phyloP scores from a whole-genome alignment of 2,797 vertebrate genomes.

The Iguana delicatissima region DNA sequence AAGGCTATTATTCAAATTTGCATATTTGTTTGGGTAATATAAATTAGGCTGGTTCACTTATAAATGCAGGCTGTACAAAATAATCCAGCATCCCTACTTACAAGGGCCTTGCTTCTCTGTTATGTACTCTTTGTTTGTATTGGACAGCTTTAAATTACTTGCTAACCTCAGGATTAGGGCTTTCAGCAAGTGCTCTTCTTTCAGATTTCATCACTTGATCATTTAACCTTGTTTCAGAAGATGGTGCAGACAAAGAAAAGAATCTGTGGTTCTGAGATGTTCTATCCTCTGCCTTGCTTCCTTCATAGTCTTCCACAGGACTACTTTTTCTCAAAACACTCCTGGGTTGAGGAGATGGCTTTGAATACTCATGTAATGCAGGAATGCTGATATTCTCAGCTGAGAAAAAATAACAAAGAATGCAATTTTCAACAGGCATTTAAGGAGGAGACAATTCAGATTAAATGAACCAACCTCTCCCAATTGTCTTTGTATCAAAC shows the following conservation, averaged over 20 bases:
- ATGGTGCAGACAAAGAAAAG: conserved; percentile 70
- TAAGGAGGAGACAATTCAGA: neutral
- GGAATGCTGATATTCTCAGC: conserved; percentile 57
- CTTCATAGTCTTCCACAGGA: conserved; percentile 64
- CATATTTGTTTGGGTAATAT: neutral
- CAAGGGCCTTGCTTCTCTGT: neutral
- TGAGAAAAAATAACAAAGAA: conserved; percentile 51
- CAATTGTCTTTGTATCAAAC: neutral
- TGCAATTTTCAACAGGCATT: conserved; percentile 7
- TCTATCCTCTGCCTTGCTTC: conserved; percentile 54
- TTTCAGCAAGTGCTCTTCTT: conserved; percentile 55
- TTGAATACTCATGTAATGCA: conserved; percentile 70
- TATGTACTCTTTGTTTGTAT: neutral
- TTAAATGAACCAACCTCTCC: neutral
- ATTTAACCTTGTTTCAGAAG: conserved; percentile 67
- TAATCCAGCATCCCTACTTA: neutral
- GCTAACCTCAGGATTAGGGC: conserved; percentile 72
- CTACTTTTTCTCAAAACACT: conserved; percentile 67
- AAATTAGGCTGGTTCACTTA: neutral
- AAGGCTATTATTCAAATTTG: neutral
- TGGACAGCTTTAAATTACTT: neutral
- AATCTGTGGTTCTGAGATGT: conserved; percentile 64
- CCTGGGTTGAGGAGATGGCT: conserved; percentile 82
- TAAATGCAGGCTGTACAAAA: neutral
- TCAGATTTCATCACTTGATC: conserved; percentile 60